Evolutionary conservation across 2,113 vertebrate species (phyloP), one percentile per base, ranked within the genome.

Genomic region (Chloroceryle aenea): DNA sequence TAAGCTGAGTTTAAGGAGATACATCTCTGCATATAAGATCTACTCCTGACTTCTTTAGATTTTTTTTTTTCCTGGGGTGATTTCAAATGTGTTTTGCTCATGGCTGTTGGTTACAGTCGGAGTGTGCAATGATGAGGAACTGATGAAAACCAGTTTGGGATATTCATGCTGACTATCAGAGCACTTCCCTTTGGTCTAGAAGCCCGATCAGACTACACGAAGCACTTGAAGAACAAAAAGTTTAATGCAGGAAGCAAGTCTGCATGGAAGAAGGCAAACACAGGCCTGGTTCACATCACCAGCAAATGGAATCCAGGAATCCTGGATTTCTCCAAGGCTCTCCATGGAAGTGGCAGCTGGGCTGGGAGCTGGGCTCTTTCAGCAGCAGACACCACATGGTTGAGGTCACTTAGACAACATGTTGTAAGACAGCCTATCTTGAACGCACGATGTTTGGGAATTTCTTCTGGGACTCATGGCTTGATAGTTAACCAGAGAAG

Each of bases 21-120:
- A 7, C 25, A 29, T 71, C 59, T 79, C 45, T 47, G 34, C 50
- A 26, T 11, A 18, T 3, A 8, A 66, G 47, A 80, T 50, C 34
- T 64, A 22, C 50, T 83, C 38, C 63, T 36, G 38, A 19, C 26
- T 86, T 77, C 30, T 55, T 94, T 71, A 14, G 30, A 25, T 50
- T 68, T 92, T 85, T 93, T 85, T 76, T 47, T 87, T 95, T 79
- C 69, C 69, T 26, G 22, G 34, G 36, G 42, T 87, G 36, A 61
- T 92, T 93, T 81, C 25, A 78, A 43, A 74, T 29, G 32, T 53
- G 32, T 48, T 77, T 74, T 74, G 84, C 63, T 91, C 67, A 26
- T 1, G 17, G 53, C 55, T 69, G 16, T 43, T 0, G 0, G 66
- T 58, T 52, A 38, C 82, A 76, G 78, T 23, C 0, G 0, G 58